Percentiles rank a stretch among this genome's conserved stretches.
These are phyloP conservation scores for Apistogramma diplotaenia DNA, from an alignment of 2,113 vertebrate species.

Conservation along the genomic window DNA sequence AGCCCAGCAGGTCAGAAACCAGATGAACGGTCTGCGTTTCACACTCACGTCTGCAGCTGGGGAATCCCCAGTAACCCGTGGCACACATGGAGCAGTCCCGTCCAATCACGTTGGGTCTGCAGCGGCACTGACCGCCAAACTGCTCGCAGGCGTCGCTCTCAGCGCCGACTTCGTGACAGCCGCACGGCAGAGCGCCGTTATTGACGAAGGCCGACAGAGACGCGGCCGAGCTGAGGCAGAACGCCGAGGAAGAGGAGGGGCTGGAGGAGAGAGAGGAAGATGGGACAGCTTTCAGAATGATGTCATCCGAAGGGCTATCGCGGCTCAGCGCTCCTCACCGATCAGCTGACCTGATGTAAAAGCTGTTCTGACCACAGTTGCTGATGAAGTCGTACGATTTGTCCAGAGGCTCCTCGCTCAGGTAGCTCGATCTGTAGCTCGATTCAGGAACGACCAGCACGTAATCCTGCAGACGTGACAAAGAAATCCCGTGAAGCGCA, in stretches of 20 bases:
- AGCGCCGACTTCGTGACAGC: constrained; percentile 88
- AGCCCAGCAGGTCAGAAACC: neutral
- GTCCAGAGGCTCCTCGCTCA: constrained; percentile 90
- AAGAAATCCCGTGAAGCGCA: neutral
- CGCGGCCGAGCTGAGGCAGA: constrained; percentile 83
- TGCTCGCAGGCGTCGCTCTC: constrained; percentile 81
- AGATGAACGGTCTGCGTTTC: neutral
- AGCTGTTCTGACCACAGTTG: constrained; percentile 89
- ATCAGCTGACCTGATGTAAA: constrained; percentile 85
- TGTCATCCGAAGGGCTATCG: too few species aligned
- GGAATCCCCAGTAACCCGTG: constrained; percentile 95
- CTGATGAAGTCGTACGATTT: constrained; percentile 97
- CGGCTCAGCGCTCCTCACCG: too few species aligned
- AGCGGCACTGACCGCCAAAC: constrained; percentile 90
- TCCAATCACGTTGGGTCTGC: constrained; percentile 88
- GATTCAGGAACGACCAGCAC: constrained; percentile 88
- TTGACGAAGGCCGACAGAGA: constrained; percentile 95
- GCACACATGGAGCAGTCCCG: constrained; percentile 92
- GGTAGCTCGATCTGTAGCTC: constrained; percentile 84
- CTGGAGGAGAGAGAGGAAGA: constrained; percentile 60
- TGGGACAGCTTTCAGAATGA: neutral
- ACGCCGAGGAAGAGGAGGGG: constrained; percentile 75
- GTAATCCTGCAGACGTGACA: constrained; percentile 80
- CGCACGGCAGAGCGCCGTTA: constrained; percentile 87
- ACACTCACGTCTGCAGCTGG: constrained; percentile 92